Percentiles rank a stretch among this genome's conserved stretches.
Conservation (phyloP, 2,888 invertebrate genomes). For the Oscheius sp. region DNA sequence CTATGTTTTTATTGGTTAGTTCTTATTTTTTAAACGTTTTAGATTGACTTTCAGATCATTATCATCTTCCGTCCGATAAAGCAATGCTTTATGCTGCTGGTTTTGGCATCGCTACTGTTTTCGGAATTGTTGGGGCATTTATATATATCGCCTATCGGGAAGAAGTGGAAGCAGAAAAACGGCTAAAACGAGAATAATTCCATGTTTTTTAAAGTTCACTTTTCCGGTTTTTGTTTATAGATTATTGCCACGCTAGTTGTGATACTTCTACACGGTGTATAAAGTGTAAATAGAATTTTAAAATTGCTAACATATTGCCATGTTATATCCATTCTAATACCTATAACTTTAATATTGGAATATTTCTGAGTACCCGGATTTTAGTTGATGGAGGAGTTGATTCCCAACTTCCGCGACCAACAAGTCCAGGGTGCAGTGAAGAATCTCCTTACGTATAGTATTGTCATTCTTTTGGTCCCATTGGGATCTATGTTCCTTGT, state of each 20-base stretch:
- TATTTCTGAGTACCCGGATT: neutral
- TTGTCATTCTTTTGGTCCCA: constrained; percentile 66
- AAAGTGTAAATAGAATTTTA: neutral
- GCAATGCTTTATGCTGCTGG: constrained; percentile 63
- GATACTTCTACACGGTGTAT: neutral
- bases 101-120: constrained; percentile 44
- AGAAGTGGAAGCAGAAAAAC: constrained; percentile 51
- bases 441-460: constrained; percentile 63
- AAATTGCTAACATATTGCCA: too few species aligned
- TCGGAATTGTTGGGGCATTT: constrained; percentile 55
- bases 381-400: constrained; percentile 57
- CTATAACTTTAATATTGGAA: neutral
- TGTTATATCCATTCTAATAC: neutral
- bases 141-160: constrained; percentile 61
- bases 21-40: neutral
- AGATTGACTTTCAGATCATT: constrained; percentile 46
- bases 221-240: too few species aligned
- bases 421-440: constrained; percentile 65
- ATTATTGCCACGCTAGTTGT: too few species aligned
- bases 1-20: constrained; percentile 59
- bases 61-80: constrained; percentile 42
- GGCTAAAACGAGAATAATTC: constrained; percentile 4
- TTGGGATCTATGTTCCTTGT: constrained; percentile 68
- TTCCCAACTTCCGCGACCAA: constrained; percentile 64
- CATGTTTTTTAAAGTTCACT: too few species aligned